Evolutionary conservation across 2,888 invertebrate species (phyloP).

Genomic region (Machimus rusticus): DNA sequence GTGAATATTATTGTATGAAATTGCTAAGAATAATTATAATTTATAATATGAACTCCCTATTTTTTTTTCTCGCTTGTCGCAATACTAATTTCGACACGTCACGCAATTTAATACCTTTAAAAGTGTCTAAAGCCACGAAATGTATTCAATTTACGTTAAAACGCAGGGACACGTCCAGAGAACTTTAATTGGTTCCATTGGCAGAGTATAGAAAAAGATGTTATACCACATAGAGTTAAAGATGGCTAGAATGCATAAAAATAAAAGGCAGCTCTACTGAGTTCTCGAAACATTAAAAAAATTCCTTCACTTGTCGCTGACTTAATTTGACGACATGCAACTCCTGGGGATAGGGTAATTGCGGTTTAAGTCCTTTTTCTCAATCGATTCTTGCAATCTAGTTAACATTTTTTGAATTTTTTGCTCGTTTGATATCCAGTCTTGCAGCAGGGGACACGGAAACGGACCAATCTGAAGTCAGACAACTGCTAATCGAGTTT

Average conservation of each 20-base stretch:
- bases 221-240: neutral
- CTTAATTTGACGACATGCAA: constrained; percentile 30
- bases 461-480: neutral
- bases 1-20: too few relatives aligned
- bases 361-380: constrained; percentile 14
- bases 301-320: constrained; percentile 12
- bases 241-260: neutral
- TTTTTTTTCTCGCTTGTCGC: too few relatives aligned
- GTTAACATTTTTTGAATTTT: constrained; percentile 6
- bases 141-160: neutral
- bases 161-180: neutral
- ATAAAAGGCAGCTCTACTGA: neutral
- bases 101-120: neutral
- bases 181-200: neutral
- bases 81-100: neutral
- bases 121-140: neutral
- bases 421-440: neutral
- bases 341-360: neutral
- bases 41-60: too few relatives aligned
- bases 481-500: neutral
- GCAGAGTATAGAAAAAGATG: neutral
- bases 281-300: neutral
- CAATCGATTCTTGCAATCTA: neutral
- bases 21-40: too few relatives aligned
- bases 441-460: neutral